phyloP scores from a whole-genome alignment of 2,113 vertebrate species.

The Lagopus muta region DNA sequence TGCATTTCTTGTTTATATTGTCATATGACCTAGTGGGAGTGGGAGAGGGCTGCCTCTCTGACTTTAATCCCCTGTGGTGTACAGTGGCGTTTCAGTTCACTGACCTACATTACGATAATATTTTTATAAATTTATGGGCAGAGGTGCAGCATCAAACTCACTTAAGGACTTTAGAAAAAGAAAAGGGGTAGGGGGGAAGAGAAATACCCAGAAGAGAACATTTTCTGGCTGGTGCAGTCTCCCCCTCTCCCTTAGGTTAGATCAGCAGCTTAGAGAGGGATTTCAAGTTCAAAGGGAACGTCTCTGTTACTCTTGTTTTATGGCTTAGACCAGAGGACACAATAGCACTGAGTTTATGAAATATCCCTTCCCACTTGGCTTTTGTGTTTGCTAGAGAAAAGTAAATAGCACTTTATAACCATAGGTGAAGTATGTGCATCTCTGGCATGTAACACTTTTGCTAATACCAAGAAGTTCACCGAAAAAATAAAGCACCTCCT shows the following conservation, averaged over 20 bases:
- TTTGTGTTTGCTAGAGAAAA: constrained; percentile 39
- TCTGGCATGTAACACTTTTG: background rate
- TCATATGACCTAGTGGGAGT: constrained; percentile 70
- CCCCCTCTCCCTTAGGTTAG: constrained; percentile 58
- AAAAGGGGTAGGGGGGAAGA: background rate
- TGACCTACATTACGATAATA: constrained; percentile 78
- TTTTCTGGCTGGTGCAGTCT: constrained; percentile 27
- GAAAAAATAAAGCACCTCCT: background rate
- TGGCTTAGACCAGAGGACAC: constrained; percentile 69
- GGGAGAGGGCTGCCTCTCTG: constrained; percentile 56
- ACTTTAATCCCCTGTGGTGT: constrained; percentile 63
- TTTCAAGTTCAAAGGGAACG: constrained; percentile 75
- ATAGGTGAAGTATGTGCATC: constrained; percentile 12
- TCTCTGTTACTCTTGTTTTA: constrained; percentile 73
- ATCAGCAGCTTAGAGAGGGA: constrained; percentile 71
- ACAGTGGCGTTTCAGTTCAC: constrained; percentile 71
- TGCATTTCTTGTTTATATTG: constrained; percentile 75
- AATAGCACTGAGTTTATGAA: constrained; percentile 64
- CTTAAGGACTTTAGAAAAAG: constrained; percentile 50
- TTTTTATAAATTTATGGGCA: constrained; percentile 73
- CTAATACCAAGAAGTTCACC: background rate
- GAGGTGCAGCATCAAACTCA: constrained; percentile 70
- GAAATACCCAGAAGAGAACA: constrained; percentile 52
- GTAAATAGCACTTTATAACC: constrained; percentile 27
- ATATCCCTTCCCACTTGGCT: constrained; percentile 52